phyloP scores from a whole-genome alignment of 2,113 vertebrate species.

The Glaucidium brasilianum region DNA sequence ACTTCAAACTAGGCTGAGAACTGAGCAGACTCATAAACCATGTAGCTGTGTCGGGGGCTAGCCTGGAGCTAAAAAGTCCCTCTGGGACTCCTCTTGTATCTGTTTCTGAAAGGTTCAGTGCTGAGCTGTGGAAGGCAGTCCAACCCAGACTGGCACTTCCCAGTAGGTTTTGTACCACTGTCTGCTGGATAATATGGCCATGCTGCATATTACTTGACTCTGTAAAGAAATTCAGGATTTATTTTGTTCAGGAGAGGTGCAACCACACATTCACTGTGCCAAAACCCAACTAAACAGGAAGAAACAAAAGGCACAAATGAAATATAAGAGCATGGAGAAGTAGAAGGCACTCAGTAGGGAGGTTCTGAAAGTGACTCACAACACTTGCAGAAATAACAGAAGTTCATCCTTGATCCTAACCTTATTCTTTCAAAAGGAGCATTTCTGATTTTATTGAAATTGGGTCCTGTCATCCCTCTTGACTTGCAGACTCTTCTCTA shows the following conservation, averaged over 20 bases:
- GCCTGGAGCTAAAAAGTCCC: background rate
- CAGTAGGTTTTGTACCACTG: background rate
- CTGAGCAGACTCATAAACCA: background rate
- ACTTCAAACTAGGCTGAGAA: background rate
- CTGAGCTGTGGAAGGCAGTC: accelerated
- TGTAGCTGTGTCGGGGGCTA: background rate
- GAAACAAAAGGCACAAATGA: background rate
- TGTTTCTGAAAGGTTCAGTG: background rate
- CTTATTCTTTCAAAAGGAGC: background rate
- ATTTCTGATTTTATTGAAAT: background rate
- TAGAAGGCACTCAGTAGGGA: background rate
- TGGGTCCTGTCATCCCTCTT: background rate
- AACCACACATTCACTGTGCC: background rate
- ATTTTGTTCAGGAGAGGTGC: background rate
- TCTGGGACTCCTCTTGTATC: background rate
- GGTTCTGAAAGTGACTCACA: background rate
- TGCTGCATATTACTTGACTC: background rate
- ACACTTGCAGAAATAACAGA: background rate
- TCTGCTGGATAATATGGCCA: background rate
- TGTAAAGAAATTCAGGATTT: background rate
- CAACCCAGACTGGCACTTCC: background rate
- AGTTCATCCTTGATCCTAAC: background rate
- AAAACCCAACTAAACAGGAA: background rate
- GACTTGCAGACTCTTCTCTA: background rate
- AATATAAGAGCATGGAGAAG: background rate